These are phyloP conservation scores for Pemphredon lugubris DNA, from an alignment of 2,888 invertebrate species.

Conservation along the genomic window DNA sequence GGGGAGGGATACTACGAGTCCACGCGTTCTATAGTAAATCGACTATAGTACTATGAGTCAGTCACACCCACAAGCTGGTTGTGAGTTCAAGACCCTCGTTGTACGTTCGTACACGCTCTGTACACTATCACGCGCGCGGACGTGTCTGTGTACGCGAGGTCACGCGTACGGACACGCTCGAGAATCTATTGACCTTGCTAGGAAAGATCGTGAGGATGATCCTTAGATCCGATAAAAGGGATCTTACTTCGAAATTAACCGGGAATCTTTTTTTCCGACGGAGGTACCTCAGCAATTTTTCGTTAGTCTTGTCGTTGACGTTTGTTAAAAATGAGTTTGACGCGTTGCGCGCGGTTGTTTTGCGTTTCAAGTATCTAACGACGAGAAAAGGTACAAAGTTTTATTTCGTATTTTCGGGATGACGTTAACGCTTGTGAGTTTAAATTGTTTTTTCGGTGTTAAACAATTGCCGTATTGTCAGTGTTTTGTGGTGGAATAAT, in stretches of 20 bases:
- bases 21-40: conserved; percentile 78
- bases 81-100: conserved; percentile 79
- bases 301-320: no score
- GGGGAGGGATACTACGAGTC: conserved; percentile 71
- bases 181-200: conserved; percentile 70
- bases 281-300: no score
- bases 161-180: conserved; percentile 67
- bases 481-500: no score
- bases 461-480: no score
- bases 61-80: conserved; percentile 78
- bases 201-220: conserved; percentile 57
- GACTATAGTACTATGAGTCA: conserved; percentile 80
- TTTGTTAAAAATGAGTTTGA: no score
- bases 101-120: conserved; percentile 62
- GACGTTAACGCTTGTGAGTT: no score
- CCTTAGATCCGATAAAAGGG: conserved; percentile 11
- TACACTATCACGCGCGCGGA: conserved; percentile 10
- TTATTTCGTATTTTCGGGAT: no score
- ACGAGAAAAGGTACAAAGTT: no score
- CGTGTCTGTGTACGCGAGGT: conserved; percentile 67
- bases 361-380: no score
- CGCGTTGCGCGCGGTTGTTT: no score
- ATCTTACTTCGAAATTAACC: conserved; percentile 11
- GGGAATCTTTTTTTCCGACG: neutral
- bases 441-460: no score